phyloP scores from a whole-genome alignment of 2,888 invertebrate genomes.

The Heliconius aoede region DNA sequence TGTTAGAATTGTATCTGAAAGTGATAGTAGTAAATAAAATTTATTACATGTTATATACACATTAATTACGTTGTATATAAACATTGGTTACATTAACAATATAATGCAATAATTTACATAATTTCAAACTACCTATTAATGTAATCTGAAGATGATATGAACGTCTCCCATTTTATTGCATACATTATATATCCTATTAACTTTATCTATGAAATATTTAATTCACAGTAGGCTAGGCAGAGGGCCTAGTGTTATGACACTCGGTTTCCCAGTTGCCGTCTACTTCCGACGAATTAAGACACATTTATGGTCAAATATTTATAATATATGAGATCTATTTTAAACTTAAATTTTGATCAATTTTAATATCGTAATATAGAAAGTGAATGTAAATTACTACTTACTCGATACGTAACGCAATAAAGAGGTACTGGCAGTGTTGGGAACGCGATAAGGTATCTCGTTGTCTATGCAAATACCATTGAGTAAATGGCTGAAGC shows the following conservation, averaged over 20 bases:
- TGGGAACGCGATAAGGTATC: constrained; percentile 38
- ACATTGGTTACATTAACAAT: no score
- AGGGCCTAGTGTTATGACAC: no score
- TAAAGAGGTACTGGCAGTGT: constrained; percentile 25
- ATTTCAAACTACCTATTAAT: no score
- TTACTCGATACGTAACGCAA: constrained; percentile 32
- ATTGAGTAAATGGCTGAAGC: constrained; percentile 14
- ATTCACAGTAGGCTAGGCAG: no score
- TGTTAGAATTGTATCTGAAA: no score
- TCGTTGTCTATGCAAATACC: constrained; percentile 33
- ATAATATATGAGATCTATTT: neutral
- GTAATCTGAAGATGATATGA: no score
- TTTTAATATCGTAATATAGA: constrained; percentile 29
- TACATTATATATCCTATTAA: neutral
- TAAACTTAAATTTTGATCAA: constrained; percentile 11
- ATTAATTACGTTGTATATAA: no score
- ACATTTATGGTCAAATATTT: no score
- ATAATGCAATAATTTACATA: no score
- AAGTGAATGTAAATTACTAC: constrained; percentile 35
- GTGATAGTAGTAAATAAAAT: no score
- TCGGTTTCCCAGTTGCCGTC: no score
- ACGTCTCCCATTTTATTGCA: neutral
- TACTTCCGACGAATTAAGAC: neutral
- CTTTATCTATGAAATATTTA: neutral
- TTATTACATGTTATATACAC: no score